Evolutionary conservation across 92 coral and sea anemone species (phyloP), one percentile per base, ranked within the genome.

Genomic region (Hydrozoanthus gracilis): DNA sequence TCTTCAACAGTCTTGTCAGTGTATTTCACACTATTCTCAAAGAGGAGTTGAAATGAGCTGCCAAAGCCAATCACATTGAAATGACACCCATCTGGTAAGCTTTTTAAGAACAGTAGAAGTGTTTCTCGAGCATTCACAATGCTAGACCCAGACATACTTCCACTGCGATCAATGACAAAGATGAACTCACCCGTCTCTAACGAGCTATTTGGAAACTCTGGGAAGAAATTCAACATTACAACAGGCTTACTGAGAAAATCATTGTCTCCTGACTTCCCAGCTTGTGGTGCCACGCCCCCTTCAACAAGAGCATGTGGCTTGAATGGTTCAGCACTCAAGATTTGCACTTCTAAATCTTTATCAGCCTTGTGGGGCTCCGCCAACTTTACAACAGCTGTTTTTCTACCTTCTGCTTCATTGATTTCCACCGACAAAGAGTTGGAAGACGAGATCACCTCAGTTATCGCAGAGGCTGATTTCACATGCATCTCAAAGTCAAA

Each of bases 11-110:
- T 91, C 13, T 78, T 48, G 65, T 96, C 98, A 88, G 88, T 82
- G 91, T 96, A 96, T 4, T 71, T 78, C 35, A 89, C 69, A 54
- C 99, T 95, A 62, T 85, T 87, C 0, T 79, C 66, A 76, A 96
- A 96, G 47, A 96, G 88, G 75, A 82, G 87, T 82, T 80, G 54
- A 89, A 82, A 94, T 4, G 91, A 51, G 76, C 98, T 96, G 18
- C 99, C 99, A 90, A 96, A 96, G 18, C 98, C 98, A 79, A 96
- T 82, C 12, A 96, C 90, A 80, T 96, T 96, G 87, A 96, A 94
- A 82, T 89, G 92, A 44, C 99, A 96, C 46, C 91, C 92, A 75
- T 93, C 93, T 51, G 94, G 94, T 64, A 93, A 83, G 68, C 96
- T 93, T 68, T 91, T 91, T 70, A 93, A 76, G 78, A 93, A 93